Evolutionary conservation across 2,113 vertebrate species (phyloP), one percentile per base, ranked within the genome.

Genomic region (Rhinogobius similis): DNA sequence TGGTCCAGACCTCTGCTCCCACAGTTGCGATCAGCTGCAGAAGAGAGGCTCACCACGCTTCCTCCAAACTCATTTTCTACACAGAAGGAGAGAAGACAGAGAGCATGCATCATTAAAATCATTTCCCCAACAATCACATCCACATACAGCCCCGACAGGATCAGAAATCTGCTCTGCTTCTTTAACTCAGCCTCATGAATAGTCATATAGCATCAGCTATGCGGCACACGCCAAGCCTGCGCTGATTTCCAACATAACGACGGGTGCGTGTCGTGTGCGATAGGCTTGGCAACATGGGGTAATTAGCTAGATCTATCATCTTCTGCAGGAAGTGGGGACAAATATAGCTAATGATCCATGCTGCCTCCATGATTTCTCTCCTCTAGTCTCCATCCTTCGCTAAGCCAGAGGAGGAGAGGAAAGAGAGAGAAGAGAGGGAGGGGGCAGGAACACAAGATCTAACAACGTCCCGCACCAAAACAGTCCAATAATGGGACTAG

Each of bases 31-130:
- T 83, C 52, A 86, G 91, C 86, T 83, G 85, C 88, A 81, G 80
- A 77, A 86, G 79, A 86, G 52, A 70, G 85, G 88, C 83, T 97
- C 94, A 96, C 93, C 94, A 92, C 72, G 81, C 92, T 92, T 94
- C 91, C 90, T 93, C 90, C 87, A 84, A 81, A 92, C 85, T 94
- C 95, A 95, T 97, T 93, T 93, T 96, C 97, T 98, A 69, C 88
- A 92, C 72, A 76, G 69, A 79, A 44, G 65, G 85, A 86, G 59
- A 82, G 62, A 70, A 85, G 75, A 76, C 0, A 46, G 81, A 85
- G 55, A 84, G 68, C 76, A 77, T 66, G 77, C 68, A 58, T 86
- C 84, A 72, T 82, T 87, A 76, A 83, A 87, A 90, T 70, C 59
- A 79, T 84, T 82, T 74, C 67, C 82, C 84, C 76, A 81, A 82